Evolutionary conservation across 1,140 invertebrate genomes (phyloP).

Genomic region (Cardiocondyla obscurior): DNA sequence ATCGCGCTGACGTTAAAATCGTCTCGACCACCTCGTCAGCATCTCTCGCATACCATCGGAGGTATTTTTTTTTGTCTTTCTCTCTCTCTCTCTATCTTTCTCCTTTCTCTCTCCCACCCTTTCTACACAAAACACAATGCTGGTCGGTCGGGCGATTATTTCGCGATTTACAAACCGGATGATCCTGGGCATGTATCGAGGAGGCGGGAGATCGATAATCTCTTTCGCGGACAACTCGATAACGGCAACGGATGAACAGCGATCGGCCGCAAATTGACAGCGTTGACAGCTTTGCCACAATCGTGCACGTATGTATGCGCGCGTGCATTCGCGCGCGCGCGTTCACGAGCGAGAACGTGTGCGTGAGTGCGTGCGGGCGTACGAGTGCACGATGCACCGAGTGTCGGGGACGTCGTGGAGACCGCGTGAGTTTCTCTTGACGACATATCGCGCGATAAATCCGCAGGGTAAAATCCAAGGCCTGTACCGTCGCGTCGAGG

Average conservation of each 20-base stretch:
- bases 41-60: conserved; percentile 29
- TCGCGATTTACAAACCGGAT: conserved; percentile 41
- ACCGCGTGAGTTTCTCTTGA: background rate
- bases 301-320: background rate
- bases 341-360: background rate
- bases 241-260: background rate
- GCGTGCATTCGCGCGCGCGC: background rate
- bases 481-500: too few relatives aligned
- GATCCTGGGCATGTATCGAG: background rate
- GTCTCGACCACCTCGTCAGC: conserved; percentile 18
- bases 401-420: too few relatives aligned
- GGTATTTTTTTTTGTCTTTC: background rate
- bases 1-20: conserved; percentile 8
- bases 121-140: conserved; percentile 38
- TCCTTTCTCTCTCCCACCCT: background rate
- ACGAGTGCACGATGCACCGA: too few relatives aligned
- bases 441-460: background rate
- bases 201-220: conserved; percentile 16
- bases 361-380: background rate
- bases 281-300: conserved; percentile 39
- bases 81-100: background rate
- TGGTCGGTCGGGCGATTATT: background rate
- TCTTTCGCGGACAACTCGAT: background rate
- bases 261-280: conserved; percentile 34
- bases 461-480: background rate